phyloP scores from a whole-genome alignment of 92 coral and sea anemone species.

The Palythoa caribaeorum region DNA sequence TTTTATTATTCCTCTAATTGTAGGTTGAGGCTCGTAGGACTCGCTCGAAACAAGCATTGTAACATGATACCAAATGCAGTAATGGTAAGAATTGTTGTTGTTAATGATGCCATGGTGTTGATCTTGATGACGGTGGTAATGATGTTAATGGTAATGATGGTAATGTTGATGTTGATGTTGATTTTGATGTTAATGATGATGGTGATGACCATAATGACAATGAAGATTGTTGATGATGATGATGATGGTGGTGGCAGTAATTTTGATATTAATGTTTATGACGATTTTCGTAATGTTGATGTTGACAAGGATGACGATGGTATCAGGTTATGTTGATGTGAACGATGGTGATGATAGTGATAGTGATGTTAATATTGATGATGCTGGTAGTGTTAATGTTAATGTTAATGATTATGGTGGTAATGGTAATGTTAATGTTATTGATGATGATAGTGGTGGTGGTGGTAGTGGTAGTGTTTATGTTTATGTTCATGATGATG shows the following conservation, averaged over 20 bases:
- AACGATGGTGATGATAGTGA: not conserved
- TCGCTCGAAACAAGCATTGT: constrained; percentile 78
- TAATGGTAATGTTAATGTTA: not conserved
- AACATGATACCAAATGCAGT: constrained; percentile 93
- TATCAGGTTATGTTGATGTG: no score
- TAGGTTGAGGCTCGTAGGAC: constrained; percentile 88
- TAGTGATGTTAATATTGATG: not conserved
- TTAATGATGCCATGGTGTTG: not conserved
- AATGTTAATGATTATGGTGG: not conserved
- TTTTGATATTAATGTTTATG: not conserved
- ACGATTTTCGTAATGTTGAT: not conserved
- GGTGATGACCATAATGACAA: not conserved
- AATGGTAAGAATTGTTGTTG: constrained; percentile 59
- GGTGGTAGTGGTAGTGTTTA: not conserved
- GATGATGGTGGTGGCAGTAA: not conserved
- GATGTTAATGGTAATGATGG: not conserved
- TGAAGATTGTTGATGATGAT: not conserved
- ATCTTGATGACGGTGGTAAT: not conserved
- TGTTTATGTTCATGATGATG: not conserved
- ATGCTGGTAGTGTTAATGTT: not conserved
- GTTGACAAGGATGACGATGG: not conserved
- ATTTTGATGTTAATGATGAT: not conserved
- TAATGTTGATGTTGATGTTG: not conserved
- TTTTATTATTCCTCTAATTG: not conserved
- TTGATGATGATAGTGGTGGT: not conserved